Evolutionary conservation across 2,888 invertebrate species (phyloP).

Genomic region (Lasiommata megera): DNA sequence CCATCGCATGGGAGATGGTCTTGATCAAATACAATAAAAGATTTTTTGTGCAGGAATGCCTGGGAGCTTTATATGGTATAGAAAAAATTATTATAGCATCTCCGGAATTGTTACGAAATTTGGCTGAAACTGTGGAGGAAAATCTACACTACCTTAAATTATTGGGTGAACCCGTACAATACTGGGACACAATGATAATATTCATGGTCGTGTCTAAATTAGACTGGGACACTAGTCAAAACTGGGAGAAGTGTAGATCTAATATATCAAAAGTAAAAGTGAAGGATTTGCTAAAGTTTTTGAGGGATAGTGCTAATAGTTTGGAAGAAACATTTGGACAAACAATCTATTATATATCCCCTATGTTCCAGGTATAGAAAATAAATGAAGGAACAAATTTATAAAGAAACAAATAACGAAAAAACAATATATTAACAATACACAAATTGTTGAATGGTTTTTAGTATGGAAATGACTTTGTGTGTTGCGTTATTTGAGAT

Average conservation of each 20-base stretch:
- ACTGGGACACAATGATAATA: constrained; percentile 36
- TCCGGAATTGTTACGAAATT: constrained; percentile 22
- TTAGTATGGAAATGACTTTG: too few species aligned
- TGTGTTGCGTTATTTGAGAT: too few species aligned
- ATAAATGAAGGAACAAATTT: too few species aligned
- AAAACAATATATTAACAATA: too few species aligned
- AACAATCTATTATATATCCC: too few species aligned
- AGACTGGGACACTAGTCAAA: constrained; percentile 32
- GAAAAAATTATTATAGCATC: constrained; percentile 22
- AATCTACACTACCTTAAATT: constrained; percentile 30
- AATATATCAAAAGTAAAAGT: too few species aligned
- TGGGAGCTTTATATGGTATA: constrained; percentile 27
- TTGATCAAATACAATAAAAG: constrained; percentile 1
- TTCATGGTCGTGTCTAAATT: constrained; percentile 34
- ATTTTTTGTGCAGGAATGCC: constrained; percentile 19
- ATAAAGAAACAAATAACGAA: too few species aligned
- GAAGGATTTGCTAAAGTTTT: too few species aligned
- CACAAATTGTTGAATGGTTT: too few species aligned
- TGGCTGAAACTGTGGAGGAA: constrained; percentile 27
- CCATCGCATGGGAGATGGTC: neutral
- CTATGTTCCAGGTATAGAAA: too few species aligned
- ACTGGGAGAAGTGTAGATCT: constrained; percentile 35
- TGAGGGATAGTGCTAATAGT: too few species aligned
- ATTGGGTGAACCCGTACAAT: constrained; percentile 31
- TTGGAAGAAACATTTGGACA: too few species aligned